phyloP scores from a whole-genome alignment of 2,888 invertebrate genomes.

The Drosophila longiperda region DNA sequence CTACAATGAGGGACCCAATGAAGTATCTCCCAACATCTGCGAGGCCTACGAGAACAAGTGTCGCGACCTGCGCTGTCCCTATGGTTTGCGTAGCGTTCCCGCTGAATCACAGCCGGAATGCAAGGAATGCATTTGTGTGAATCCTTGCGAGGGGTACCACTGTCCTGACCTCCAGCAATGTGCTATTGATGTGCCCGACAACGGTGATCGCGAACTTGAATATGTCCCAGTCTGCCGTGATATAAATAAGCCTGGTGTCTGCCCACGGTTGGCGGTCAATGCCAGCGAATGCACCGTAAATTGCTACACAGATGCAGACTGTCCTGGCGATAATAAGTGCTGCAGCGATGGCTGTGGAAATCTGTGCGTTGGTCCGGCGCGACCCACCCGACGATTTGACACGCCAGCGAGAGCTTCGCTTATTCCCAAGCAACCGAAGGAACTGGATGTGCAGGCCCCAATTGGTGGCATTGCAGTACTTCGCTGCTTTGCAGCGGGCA shows the following conservation, averaged over 20 bases:
- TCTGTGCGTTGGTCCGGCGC: constrained; percentile 88
- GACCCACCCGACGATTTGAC: constrained; percentile 84
- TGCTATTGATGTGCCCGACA: constrained; percentile 86
- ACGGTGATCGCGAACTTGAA: constrained; percentile 59
- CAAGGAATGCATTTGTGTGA: constrained; percentile 89
- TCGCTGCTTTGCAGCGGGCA: constrained; percentile 91
- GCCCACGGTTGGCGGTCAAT: constrained; percentile 86
- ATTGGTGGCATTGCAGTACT: constrained; percentile 91
- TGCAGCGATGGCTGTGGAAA: constrained; percentile 92
- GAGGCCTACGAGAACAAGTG: constrained; percentile 88
- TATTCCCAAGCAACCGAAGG: constrained; percentile 85
- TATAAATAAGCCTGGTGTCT: constrained; percentile 89
- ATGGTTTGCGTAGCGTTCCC: constrained; percentile 88
- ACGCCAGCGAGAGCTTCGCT: constrained; percentile 83
- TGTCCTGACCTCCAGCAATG: constrained; percentile 90
- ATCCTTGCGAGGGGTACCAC: constrained; percentile 89
- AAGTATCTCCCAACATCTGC: constrained; percentile 86
- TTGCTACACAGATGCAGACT: constrained; percentile 93
- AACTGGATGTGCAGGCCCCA: constrained; percentile 88
- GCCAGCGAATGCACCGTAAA: constrained; percentile 88
- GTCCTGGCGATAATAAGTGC: constrained; percentile 91
- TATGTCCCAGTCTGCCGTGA: constrained; percentile 83
- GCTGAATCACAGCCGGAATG: constrained; percentile 87
- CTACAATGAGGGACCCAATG: constrained; percentile 52
- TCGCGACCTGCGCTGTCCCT: constrained; percentile 88